Percentiles rank a stretch among this genome's conserved stretches.
These are phyloP conservation scores for Pipistrellus pygmaeus DNA, from an alignment of 2,797 vertebrate genomes.

Conservation along the genomic window DNA sequence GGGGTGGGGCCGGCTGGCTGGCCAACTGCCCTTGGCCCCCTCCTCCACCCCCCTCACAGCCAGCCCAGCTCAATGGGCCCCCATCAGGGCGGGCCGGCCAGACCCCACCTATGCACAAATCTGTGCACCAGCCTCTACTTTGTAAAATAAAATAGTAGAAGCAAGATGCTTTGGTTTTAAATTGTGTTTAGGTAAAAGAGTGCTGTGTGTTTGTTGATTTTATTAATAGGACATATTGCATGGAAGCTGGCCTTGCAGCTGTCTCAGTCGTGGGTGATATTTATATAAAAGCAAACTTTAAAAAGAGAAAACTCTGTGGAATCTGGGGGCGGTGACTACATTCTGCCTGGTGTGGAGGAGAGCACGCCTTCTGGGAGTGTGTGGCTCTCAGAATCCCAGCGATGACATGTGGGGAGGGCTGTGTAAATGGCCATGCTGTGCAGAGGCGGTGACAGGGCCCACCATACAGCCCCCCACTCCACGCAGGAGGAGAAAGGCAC, in stretches of 20 bases:
- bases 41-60: too few relatives aligned
- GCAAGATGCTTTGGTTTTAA: background rate
- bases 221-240: background rate
- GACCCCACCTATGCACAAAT: too few relatives aligned
- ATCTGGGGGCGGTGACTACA: fast-evolving
- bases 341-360: background rate
- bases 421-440: fast-evolving
- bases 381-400: too few relatives aligned
- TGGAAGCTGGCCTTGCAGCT: background rate
- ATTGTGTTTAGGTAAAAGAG: background rate
- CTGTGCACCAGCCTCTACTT: background rate
- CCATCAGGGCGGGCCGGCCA: too few relatives aligned
- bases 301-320: background rate
- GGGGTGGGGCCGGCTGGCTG: fast-evolving
- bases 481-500: background rate
- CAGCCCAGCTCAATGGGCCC: too few relatives aligned
- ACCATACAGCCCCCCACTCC: fast-evolving
- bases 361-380: background rate
- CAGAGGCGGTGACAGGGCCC: fast-evolving
- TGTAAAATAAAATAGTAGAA: background rate
- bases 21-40: too few relatives aligned
- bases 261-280: background rate
- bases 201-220: background rate
- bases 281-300: background rate
- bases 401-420: background rate